Conservation (phyloP, 2,797 vertebrate genomes). For the Falco berigora region DNA sequence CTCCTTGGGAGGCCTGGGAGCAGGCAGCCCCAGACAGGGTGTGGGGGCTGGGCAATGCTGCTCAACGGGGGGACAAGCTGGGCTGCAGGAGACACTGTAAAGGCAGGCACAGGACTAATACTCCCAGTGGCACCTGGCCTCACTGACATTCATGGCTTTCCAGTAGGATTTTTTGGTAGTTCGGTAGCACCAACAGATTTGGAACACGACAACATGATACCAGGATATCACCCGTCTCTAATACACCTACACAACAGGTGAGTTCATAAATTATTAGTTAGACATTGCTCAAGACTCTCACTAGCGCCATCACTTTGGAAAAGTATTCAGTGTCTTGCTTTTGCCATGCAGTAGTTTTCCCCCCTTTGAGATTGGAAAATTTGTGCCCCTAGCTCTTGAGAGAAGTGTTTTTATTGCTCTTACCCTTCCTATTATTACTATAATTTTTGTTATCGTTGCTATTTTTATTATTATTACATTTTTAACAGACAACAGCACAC, state of each 20-base stretch:
- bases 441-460: not conserved
- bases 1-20: not conserved
- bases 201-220: not conserved
- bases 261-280: not conserved
- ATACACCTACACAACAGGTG: not conserved
- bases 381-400: not conserved
- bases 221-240: not conserved
- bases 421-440: not conserved
- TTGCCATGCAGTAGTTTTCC: not conserved
- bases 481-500: not conserved
- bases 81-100: not conserved
- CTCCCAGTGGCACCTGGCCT: not conserved
- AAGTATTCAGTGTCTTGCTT: not conserved
- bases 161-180: not conserved
- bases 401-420: not conserved
- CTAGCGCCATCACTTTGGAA: not conserved
- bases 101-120: not conserved
- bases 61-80: not conserved
- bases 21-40: not conserved
- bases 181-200: not conserved
- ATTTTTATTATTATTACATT: not conserved
- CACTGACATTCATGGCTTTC: not conserved
- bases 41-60: rapidly evolving
- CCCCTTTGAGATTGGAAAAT: not conserved
- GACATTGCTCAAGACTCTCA: not conserved